Evolutionary conservation across 2,113 vertebrate genomes (phyloP), one percentile per base, ranked within the genome.

Genomic region (Prionailurus bengalensis): DNA sequence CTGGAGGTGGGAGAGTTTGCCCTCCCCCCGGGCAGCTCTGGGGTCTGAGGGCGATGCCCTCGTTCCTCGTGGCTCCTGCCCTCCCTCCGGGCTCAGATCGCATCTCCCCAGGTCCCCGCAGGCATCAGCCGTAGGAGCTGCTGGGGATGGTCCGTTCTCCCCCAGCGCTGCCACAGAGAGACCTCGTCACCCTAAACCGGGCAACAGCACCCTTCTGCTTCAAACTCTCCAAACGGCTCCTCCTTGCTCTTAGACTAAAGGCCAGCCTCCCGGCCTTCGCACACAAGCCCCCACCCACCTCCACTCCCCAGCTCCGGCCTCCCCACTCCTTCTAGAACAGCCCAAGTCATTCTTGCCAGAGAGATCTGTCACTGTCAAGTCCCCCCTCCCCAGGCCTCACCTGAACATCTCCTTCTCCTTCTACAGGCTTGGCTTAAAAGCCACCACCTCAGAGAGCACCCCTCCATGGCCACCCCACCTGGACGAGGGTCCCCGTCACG

Each of bases 31-130:
- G 19, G 53, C 19, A 53, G 61, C 79, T 36, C 17, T 39, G 19
- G 6, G 29, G n/a, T 14, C 23, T 68, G 1, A 16, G 5, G 19
- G 14, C 12, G 2, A 21, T 23, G 58, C 27, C 29, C 23, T 39
- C 7, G 1, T 31, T 45, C 36, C 65, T 27, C 0, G 0, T 3
- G 0, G 25, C 29, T 63, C 70, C 68, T 2, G 10, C 27, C 68
- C 5, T 29, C 33, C 36, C 19, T 39, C 58, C 68, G 16, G 8
- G 74, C 6, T 53, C 63, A 3, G 4, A 11, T 31, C 7, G 8
- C 36, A 12, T 4, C 16, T 68, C 39, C 23, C 5, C 12, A 2
- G 4, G 51, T 53, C 16, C 48, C 71, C 17, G 7, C 5, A 42
- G 19, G 7, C 70, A 42, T 13, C 12, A 9, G 27, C 36, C 13